Evolutionary conservation across 2,888 invertebrate genomes (phyloP).

Genomic region (Drosophila merina): DNA sequence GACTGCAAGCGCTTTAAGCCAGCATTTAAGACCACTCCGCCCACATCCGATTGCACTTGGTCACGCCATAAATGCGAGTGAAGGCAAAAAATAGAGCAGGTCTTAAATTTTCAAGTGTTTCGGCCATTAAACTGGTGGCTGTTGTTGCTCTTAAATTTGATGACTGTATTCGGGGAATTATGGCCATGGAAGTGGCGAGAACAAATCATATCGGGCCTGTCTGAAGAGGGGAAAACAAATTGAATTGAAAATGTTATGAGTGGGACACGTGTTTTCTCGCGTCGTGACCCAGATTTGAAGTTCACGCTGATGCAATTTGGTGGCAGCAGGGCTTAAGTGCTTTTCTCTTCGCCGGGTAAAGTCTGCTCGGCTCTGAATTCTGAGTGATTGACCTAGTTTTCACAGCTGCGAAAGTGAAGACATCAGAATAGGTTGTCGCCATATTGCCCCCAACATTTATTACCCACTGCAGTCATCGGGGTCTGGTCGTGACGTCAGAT

Average conservation of each 20-base stretch:
- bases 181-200: constrained; percentile 21
- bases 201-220: constrained; percentile 20
- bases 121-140: constrained; percentile 50
- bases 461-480: constrained; percentile 29
- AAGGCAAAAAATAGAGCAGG: constrained; percentile 1
- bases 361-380: constrained; percentile 11
- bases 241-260: constrained; percentile 41
- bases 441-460: constrained; percentile 54
- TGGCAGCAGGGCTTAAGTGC: constrained; percentile 48
- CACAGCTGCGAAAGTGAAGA: constrained; percentile 25
- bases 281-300: constrained; percentile 43
- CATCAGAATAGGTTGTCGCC: constrained; percentile 41
- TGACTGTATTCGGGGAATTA: constrained; percentile 45
- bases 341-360: constrained; percentile 24
- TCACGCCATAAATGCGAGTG: constrained; percentile 52
- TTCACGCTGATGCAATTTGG: constrained; percentile 46
- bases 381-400: constrained; percentile 69
- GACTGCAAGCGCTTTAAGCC: constrained; percentile 23
- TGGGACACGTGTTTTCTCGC: constrained; percentile 32
- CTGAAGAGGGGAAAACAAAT: constrained; percentile 10
- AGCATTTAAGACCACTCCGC: constrained; percentile 42
- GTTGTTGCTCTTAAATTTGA: constrained; percentile 32
- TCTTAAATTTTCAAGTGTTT: constrained; percentile 35
- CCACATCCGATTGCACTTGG: constrained; percentile 54
- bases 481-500: constrained; percentile 56